phyloP scores from a whole-genome alignment of 2,113 vertebrate genomes.

The Xiphophorus couchianus region DNA sequence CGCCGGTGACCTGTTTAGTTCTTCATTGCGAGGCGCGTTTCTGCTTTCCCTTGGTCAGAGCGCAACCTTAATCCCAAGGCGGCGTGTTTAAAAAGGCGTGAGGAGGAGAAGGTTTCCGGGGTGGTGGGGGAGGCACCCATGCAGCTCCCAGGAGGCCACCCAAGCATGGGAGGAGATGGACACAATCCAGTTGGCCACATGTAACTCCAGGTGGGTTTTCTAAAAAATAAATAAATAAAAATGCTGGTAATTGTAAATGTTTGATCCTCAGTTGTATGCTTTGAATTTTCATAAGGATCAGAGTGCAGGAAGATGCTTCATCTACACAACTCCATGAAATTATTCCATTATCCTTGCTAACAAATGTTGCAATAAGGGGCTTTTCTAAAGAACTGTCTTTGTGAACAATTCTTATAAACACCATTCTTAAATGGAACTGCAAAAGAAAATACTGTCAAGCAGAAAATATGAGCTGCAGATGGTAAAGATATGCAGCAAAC shows the following conservation, averaged over 20 bases:
- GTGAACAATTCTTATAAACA: too few species aligned
- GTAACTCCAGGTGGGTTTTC: slow-evolving; percentile 80
- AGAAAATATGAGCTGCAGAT: too few species aligned
- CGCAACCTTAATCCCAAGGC: slow-evolving; percentile 99
- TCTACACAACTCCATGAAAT: background rate
- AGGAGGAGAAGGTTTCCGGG: slow-evolving; percentile 97
- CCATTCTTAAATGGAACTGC: too few species aligned
- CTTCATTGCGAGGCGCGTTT: background rate
- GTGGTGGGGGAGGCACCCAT: slow-evolving; percentile 93
- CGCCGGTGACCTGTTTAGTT: background rate
- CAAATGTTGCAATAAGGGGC: background rate
- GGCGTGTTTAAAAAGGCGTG: slow-evolving; percentile 96
- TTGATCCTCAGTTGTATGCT: too few species aligned
- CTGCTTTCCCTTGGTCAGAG: slow-evolving; percentile 66
- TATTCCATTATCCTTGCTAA: background rate
- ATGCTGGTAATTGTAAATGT: background rate
- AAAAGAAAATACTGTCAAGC: too few species aligned
- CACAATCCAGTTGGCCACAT: slow-evolving; percentile 95
- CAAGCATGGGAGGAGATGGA: slow-evolving; percentile 88
- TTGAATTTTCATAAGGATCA: background rate
- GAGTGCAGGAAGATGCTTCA: background rate
- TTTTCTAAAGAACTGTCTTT: too few species aligned
- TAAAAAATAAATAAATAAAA: too few species aligned
- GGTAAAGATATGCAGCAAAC: too few species aligned
- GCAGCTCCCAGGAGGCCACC: slow-evolving; percentile 91